Conservation (phyloP, 2,888 invertebrate species). For the Byasa hedistus region DNA sequence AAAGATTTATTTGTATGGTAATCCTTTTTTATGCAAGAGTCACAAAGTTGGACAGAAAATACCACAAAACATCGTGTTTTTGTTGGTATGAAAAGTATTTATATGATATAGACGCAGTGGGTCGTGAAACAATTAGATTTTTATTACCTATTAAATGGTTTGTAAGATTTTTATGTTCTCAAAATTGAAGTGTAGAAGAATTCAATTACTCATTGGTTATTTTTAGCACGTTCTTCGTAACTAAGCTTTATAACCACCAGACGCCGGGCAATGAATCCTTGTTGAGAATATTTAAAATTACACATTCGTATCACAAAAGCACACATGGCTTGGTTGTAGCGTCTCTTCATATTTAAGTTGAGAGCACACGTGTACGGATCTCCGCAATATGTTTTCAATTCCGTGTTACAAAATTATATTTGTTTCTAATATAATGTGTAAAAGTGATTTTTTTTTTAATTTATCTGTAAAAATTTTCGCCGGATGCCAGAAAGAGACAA, state of each 20-base stretch:
- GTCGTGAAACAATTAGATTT: background rate
- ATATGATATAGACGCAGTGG: background rate
- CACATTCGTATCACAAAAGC: background rate
- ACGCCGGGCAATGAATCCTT: background rate
- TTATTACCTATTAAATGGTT: background rate
- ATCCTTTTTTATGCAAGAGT: background rate
- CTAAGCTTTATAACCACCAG: background rate
- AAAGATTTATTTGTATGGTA: background rate
- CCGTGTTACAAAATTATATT: background rate
- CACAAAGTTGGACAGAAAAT: background rate
- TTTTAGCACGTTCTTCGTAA: background rate
- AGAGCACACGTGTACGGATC: background rate
- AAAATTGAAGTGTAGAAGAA: background rate
- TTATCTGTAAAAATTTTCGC: background rate
- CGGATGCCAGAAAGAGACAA: background rate
- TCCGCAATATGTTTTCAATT: background rate
- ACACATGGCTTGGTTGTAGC: background rate
- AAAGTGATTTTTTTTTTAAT: background rate
- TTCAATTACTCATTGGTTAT: slow-evolving; percentile 1
- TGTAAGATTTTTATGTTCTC: background rate
- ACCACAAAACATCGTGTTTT: background rate
- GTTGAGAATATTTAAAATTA: background rate
- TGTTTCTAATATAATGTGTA: background rate
- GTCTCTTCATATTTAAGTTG: background rate
- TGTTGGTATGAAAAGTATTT: background rate